A percentile compares a stretch with the other conserved stretches of the same genome.
Conservation (phyloP, 2,888 invertebrate genomes). For the Shargacucullia verbasci region DNA sequence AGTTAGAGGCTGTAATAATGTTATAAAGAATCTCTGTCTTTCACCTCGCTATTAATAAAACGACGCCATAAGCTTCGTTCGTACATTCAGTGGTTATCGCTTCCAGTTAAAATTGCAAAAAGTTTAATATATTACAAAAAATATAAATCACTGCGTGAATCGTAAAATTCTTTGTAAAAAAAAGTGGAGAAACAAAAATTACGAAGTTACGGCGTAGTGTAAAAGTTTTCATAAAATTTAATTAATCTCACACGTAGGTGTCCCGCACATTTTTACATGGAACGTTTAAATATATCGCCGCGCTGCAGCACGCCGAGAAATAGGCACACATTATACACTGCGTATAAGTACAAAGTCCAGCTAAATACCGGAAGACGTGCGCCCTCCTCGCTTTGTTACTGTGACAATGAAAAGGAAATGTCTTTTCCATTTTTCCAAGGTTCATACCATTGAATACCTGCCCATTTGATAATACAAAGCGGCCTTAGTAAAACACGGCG, state of each 20-base stretch:
- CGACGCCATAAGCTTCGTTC: slow-evolving; percentile 23
- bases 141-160: slow-evolving; percentile 58
- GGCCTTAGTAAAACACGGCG: slow-evolving; percentile 49
- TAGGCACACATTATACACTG: slow-evolving; percentile 49
- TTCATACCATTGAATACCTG: slow-evolving; percentile 65
- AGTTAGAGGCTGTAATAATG: slow-evolving; percentile 32
- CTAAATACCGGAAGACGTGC: slow-evolving; percentile 78
- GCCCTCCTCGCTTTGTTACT: slow-evolving; percentile 77
- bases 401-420: slow-evolving; percentile 76
- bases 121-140: slow-evolving; percentile 41
- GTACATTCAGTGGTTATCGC: slow-evolving; percentile 21
- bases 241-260: slow-evolving; percentile 64
- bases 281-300: slow-evolving; percentile 52
- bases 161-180: slow-evolving; percentile 59
- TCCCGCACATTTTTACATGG: slow-evolving; percentile 55
- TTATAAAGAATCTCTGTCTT: slow-evolving; percentile 40
- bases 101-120: slow-evolving; percentile 36
- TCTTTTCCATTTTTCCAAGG: slow-evolving; percentile 72
- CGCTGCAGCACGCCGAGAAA: slow-evolving; percentile 28
- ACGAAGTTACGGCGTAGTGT: slow-evolving; percentile 58
- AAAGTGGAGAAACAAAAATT: slow-evolving; percentile 56
- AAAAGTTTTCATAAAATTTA: slow-evolving; percentile 66
- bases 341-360: slow-evolving; percentile 69
- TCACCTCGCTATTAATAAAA: slow-evolving; percentile 46
- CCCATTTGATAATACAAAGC: slow-evolving; percentile 57